These are phyloP conservation scores for Thalassophryne amazonica DNA, from an alignment of 2,797 vertebrate species.

Conservation along the genomic window DNA sequence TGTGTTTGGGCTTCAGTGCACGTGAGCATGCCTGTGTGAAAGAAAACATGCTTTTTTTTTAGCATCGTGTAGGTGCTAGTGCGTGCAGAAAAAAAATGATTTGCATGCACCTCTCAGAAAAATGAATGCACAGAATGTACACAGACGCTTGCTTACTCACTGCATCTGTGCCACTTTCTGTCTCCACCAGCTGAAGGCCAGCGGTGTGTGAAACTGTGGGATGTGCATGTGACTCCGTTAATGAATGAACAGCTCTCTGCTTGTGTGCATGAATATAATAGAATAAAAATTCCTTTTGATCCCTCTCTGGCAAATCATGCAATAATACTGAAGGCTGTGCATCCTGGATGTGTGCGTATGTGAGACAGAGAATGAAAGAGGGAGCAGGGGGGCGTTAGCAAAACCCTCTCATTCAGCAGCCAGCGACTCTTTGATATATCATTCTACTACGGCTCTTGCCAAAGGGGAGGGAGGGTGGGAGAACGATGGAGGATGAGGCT, in stretches of 20 bases:
- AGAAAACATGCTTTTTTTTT: slow-evolving; percentile 1
- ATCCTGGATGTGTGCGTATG: background rate
- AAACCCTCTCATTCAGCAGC: slow-evolving; percentile 63
- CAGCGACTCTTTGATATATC: slow-evolving; percentile 48
- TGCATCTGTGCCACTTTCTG: background rate
- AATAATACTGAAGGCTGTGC: slow-evolving; percentile 12
- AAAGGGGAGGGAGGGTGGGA: slow-evolving; percentile 10
- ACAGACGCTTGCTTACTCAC: background rate
- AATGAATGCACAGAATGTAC: background rate
- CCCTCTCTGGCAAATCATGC: slow-evolving; percentile 29
- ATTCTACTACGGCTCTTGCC: slow-evolving; percentile 34
- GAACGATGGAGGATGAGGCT: slow-evolving; percentile 10
- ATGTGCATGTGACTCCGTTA: slow-evolving; percentile 53
- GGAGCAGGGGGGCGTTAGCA: slow-evolving; percentile 18
- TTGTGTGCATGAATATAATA: slow-evolving; percentile 8
- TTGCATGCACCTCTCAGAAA: background rate
- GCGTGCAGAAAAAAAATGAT: background rate
- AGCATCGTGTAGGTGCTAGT: background rate
- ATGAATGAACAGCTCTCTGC: slow-evolving; percentile 58
- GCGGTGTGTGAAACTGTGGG: slow-evolving; percentile 38
- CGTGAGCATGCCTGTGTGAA: slow-evolving; percentile 8
- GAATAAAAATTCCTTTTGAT: slow-evolving; percentile 48
- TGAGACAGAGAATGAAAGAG: slow-evolving; percentile 3
- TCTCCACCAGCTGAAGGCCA: slow-evolving; percentile 22
- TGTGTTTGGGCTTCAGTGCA: slow-evolving; percentile 29